Conservation (phyloP, 2,797 vertebrate species). For the Margarornis squamiger region DNA sequence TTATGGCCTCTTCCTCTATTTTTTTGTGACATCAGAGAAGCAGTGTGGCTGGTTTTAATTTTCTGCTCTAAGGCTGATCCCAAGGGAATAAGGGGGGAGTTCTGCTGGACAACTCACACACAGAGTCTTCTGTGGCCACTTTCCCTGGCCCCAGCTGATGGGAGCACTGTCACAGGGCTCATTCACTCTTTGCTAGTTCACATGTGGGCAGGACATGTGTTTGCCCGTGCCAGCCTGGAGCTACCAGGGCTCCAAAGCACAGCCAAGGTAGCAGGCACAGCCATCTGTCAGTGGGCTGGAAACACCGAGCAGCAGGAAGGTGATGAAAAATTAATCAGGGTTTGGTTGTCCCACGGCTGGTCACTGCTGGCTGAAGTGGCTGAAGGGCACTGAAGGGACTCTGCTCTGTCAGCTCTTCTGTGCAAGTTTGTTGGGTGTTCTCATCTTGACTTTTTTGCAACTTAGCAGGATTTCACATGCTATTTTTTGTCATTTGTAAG, state of each 20-base stretch:
- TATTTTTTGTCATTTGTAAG: background rate
- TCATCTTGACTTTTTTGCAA: background rate
- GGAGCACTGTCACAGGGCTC: background rate
- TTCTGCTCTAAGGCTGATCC: background rate
- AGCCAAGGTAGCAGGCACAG: background rate
- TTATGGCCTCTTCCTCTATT: background rate
- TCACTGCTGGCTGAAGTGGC: background rate
- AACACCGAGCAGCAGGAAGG: background rate
- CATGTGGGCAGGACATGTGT: fast-evolving
- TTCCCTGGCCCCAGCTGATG: background rate
- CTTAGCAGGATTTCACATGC: background rate
- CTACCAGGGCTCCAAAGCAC: background rate
- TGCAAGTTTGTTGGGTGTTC: background rate
- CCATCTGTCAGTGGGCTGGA: background rate
- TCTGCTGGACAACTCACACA: background rate
- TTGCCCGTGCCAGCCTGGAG: background rate
- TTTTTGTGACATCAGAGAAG: background rate
- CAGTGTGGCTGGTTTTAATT: background rate
- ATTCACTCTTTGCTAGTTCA: background rate
- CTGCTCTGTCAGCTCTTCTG: background rate
- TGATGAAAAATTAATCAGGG: background rate
- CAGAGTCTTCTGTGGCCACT: background rate
- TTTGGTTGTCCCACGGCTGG: background rate
- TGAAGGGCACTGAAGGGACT: background rate
- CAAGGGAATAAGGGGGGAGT: background rate